Base-by-base conservation (phyloP, 2,797 vertebrate genomes). In the Limosa lapponica region DNA sequence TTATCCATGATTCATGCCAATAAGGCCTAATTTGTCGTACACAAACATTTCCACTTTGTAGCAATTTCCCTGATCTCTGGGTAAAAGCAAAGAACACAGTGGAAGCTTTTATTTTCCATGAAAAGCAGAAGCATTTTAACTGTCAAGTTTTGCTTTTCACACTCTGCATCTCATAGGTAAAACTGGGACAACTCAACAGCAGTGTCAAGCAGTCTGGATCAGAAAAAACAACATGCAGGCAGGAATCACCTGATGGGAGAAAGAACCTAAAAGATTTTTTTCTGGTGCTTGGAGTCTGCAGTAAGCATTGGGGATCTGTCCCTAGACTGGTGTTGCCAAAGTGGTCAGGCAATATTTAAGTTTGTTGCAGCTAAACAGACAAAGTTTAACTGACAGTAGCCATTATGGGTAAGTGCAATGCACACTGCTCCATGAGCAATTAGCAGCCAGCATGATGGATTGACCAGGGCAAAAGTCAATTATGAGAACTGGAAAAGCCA, bases 21-120 rank as follows among this genome's bases (percentile, higher is more conserved):
- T 81, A 78, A 93, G 55, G 52, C 54, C 80, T 84, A 27, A 92
- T 84, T 81, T 94, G 61, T 73, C 2, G 3, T 25, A 77, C 57
- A 84, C 83, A 93, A 90, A 94, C 89, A 88, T 81, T 90, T 92
- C 86, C 82, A 83, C 69, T 89, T 87, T 46, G 66, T 19, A 93
- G 86, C 41, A 87, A 83, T 94, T 95, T 81, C 46, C 80, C 83
- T 84, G 37, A 39, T 83, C 73, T 67, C 86, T 82, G 61, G 4
- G 44, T 79, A 61, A 90, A 86, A 88, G 80, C 62, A 83, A 83
- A 78, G 70, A 81, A 72, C 90, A n/a, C 22, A 44, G 43, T 51
- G 55, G 43, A 86, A 93, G 79, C 22, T 91, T 77, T 81, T 70
- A 3, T 91, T 93, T 93, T 30, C 80, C 54, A 15, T 43, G 70